phyloP scores from a whole-genome alignment of 2,888 invertebrate genomes.

The Sinohyriopsis cumingii region DNA sequence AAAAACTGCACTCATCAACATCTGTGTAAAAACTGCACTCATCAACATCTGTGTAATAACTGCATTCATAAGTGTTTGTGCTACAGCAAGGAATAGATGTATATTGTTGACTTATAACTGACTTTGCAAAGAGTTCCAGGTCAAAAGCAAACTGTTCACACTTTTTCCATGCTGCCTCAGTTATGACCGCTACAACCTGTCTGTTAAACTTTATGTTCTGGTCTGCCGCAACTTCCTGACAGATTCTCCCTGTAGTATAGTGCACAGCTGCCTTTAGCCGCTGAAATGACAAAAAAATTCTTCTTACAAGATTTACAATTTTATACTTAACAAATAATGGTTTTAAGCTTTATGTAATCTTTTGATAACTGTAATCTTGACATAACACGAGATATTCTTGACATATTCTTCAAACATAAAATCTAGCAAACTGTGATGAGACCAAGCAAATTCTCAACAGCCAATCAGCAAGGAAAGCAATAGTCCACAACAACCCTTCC shows the following conservation, averaged over 20 bases:
- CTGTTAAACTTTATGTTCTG: constrained; percentile 71
- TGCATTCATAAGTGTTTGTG: neutral
- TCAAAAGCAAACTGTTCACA: constrained; percentile 76
- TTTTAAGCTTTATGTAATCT: too few relatives aligned
- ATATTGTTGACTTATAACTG: constrained; percentile 40
- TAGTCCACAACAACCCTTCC: too few relatives aligned
- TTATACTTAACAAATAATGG: too few relatives aligned
- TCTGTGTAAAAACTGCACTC: neutral
- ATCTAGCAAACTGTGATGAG: too few relatives aligned
- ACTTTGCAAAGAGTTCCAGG: constrained; percentile 81
- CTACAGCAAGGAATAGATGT: too few relatives aligned
- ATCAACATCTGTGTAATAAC: neutral
- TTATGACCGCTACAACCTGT: constrained; percentile 77
- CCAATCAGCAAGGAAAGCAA: too few relatives aligned
- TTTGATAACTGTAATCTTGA: too few relatives aligned
- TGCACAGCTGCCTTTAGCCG: constrained; percentile 77
- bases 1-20: too few relatives aligned
- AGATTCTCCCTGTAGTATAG: constrained; percentile 76
- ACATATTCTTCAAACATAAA: too few relatives aligned
- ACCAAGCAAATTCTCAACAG: too few relatives aligned
- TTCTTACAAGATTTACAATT: neutral
- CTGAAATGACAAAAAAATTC: constrained; percentile 71
- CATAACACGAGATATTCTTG: too few relatives aligned
- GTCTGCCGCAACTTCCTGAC: constrained; percentile 72
- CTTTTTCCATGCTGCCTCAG: constrained; percentile 78